Conservation (phyloP, 2,797 vertebrate species). For the Danio albolineatus region DNA sequence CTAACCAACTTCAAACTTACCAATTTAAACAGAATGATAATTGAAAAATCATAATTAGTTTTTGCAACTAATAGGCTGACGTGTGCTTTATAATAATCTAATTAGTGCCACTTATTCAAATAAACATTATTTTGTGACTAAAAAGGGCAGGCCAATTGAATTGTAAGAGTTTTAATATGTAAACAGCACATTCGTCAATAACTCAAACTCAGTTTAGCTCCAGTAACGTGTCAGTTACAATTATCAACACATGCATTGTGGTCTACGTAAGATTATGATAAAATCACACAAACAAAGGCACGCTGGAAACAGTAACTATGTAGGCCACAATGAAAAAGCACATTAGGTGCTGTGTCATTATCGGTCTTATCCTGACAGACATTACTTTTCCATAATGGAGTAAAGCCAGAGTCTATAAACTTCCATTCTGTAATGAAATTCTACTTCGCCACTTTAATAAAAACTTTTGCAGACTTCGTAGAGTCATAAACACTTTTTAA, state of each 20-base stretch:
- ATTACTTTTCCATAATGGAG: neutral
- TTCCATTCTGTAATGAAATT: neutral
- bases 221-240: neutral
- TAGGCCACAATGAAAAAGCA: neutral
- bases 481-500: neutral
- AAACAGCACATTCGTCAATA: neutral
- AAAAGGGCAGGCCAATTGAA: no score
- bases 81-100: neutral
- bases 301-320: neutral
- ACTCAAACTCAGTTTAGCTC: neutral
- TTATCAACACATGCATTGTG: neutral
- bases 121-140: neutral
- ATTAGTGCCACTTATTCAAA: neutral
- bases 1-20: no score
- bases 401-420: neutral
- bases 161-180: neutral
- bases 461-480: neutral
- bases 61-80: neutral
- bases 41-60: neutral
- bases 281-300: no score
- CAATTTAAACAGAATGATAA: neutral
- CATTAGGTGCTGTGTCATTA: constrained; percentile 22
- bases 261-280: neutral
- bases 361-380: no score
- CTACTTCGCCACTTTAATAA: neutral